Evolutionary conservation across 1,140 invertebrate species (phyloP), one percentile per base, ranked within the genome.

Genomic region (Heliconius hermathena): DNA sequence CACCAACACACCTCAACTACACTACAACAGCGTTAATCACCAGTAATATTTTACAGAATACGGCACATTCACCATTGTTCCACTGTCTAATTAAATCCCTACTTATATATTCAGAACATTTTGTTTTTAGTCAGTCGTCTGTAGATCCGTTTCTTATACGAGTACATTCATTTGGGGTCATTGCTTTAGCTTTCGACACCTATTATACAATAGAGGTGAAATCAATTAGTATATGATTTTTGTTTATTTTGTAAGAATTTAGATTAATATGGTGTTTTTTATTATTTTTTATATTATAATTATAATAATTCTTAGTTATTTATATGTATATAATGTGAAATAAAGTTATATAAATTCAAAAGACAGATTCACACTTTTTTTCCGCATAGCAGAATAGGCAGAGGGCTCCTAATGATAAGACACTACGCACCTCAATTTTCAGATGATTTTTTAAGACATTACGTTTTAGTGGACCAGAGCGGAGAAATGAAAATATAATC

Each of bases 141-240:
- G 86, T 78, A 82, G 76, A 80, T 87, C 84, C 86, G 84, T 81
- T 82, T 77, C 80, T 81, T 78, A 74, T 74, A 60, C 74, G 41
- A 52, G 49, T 8, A 18, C 49, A 16, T 52, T 2, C 18, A 20
- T 78, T 83, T 57, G 73, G 78, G 85, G 83, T 83, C 83, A 82
- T 80, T 81, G 85, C 73, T 81, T 60, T 60, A 60, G 8, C 54
- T 83, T 80, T 57, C 49, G 71, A 76, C 60, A 73, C 36, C 38
- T 71, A 60, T 60, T 60, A 60, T 60, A 60, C 8, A 60, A 60
- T 60, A 20, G n/a, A 60, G 54, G 54, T 60, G 52, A 54, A 54
- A 54, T 54, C 52, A 54, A 54, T 54, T 54, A 54, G 52, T 20
- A 9, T 8, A 54, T 18, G 52, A 54, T 20, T 18, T 54, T 46